Conservation (phyloP, 2,888 invertebrate species). For the Julus scandinavius region DNA sequence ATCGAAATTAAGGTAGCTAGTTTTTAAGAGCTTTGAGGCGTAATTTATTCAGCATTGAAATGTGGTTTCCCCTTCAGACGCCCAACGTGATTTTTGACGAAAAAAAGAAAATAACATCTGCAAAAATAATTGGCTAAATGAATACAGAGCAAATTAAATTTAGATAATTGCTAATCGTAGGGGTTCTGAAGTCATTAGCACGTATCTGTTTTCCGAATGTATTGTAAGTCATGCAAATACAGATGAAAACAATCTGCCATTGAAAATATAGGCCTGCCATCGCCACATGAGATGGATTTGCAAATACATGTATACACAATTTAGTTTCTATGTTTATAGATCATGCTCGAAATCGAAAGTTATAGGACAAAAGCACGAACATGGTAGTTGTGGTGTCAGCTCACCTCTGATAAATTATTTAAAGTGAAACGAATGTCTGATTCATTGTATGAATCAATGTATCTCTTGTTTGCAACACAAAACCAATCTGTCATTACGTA, state of each 20-base stretch:
- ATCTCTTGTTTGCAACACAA: not conserved
- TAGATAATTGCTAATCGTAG: not conserved
- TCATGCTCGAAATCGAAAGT: not conserved
- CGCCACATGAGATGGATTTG: not conserved
- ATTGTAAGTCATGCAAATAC: not conserved
- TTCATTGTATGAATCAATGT: not conserved
- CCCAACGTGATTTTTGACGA: not conserved
- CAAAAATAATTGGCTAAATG: not conserved
- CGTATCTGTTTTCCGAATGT: not conserved
- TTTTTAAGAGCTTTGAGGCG: not conserved
- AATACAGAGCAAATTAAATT: conserved; percentile 1
- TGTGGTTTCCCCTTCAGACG: not conserved
- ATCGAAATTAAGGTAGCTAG: not conserved
- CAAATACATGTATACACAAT: not conserved
- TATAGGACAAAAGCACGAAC: not conserved
- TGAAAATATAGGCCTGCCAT: not conserved
- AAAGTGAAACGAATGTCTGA: not conserved
- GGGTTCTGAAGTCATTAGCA: conserved; percentile 19
- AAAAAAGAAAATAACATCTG: not conserved
- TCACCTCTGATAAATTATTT: not conserved
- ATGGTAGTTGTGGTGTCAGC: not conserved
- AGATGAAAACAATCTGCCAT: not conserved
- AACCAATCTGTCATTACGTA: conserved; percentile 3
- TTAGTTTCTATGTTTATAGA: not conserved
- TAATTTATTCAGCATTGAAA: not conserved